Evolutionary conservation across 1,140 invertebrate genomes (phyloP).

Genomic region (Andricus grossulariae): DNA sequence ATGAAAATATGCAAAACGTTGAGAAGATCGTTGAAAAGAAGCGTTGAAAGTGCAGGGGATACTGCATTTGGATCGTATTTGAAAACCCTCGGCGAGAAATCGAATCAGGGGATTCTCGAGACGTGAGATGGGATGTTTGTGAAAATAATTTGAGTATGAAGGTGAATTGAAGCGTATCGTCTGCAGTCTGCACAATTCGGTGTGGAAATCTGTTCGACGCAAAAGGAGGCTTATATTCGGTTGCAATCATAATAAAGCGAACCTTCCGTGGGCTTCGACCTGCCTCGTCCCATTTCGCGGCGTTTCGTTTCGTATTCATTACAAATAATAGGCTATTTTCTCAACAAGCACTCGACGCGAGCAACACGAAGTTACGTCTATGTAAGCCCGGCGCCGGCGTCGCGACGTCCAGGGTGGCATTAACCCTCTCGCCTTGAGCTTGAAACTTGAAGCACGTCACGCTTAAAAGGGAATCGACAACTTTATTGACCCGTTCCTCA

Average conservation of each 20-base stretch:
- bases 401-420: constrained; percentile 28
- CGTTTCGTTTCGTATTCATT: constrained; percentile 44
- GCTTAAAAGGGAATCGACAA: not conserved
- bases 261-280: constrained; percentile 35
- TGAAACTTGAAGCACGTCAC: not conserved
- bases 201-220: not conserved
- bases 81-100: not conserved
- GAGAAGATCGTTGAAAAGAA: not conserved
- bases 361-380: constrained; percentile 28
- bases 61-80: not conserved
- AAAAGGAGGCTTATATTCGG: not conserved
- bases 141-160: not conserved
- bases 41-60: not conserved
- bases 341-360: constrained; percentile 42
- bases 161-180: constrained; percentile 15
- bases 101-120: not conserved
- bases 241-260: constrained; percentile 31
- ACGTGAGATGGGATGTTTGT: not conserved
- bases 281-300: constrained; percentile 41
- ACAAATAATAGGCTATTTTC: constrained; percentile 54
- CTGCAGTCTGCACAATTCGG: not conserved
- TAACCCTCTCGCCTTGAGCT: constrained; percentile 34
- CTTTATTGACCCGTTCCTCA: not conserved
- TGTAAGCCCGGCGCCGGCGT: constrained; percentile 7
- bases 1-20: constrained; percentile 4